Evolutionary conservation across 1,140 invertebrate genomes (phyloP).

Genomic region (Papilio aristodemus): DNA sequence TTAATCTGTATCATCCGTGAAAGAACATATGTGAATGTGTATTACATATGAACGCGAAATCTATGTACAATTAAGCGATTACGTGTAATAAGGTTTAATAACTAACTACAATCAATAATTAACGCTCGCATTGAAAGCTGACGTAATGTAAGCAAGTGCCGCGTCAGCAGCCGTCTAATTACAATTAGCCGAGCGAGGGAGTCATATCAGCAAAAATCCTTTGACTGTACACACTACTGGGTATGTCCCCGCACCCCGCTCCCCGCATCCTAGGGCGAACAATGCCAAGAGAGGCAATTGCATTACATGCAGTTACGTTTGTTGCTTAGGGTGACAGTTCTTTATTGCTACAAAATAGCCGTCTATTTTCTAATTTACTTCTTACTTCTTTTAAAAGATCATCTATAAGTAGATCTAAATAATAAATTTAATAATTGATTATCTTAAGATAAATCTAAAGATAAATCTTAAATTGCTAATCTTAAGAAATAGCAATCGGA

Average conservation of each 20-base stretch:
- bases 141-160: conserved; percentile 23
- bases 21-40: not conserved
- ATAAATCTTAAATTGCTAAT: no score
- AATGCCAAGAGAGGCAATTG: conserved; percentile 24
- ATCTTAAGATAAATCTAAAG: no score
- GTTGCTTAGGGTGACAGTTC: conserved; percentile 14
- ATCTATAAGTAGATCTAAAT: not conserved
- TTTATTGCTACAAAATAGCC: conserved; percentile 10
- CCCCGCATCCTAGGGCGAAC: not conserved
- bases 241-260: not conserved
- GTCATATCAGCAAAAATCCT: conserved; percentile 33
- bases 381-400: not conserved
- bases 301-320: conserved; percentile 28
- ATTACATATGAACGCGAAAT: not conserved
- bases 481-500: no score
- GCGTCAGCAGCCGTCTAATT: conserved; percentile 24
- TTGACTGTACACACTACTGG: conserved; percentile 24
- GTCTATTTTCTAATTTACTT: not conserved
- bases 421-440: no score
- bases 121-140: conserved; percentile 13
- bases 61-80: conserved; percentile 7
- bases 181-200: conserved; percentile 22
- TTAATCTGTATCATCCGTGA: no score
- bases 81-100: conserved; percentile 16
- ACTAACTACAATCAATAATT: conserved; percentile 19